These are phyloP conservation scores for Drosophila ananassae DNA, from an alignment of 1,140 invertebrate species.

Conservation along the genomic window DNA sequence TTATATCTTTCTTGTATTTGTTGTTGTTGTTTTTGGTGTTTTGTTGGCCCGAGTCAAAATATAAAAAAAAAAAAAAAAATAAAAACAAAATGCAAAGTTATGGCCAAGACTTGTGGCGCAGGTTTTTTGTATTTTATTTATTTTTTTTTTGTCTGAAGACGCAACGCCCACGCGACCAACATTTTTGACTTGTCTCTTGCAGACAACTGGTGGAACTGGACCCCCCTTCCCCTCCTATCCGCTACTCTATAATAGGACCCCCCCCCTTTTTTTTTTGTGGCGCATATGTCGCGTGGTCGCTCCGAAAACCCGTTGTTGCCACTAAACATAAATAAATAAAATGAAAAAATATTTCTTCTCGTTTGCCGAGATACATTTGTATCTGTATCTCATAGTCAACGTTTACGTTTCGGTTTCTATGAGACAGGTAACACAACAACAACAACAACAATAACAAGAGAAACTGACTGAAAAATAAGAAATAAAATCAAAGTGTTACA, in stretches of 20 bases:
- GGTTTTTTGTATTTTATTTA: conserved; percentile 54
- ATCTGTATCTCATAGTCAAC: conserved; percentile 18
- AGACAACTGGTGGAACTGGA: not conserved
- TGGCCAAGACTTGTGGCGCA: conserved; percentile 73
- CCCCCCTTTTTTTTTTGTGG: conserved; percentile 21
- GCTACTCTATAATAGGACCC: not conserved
- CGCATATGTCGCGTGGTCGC: conserved; percentile 71
- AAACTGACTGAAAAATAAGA: conserved; percentile 6
- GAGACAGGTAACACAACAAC: not conserved
- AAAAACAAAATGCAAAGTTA: conserved; percentile 70
- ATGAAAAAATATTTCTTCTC: conserved; percentile 4
- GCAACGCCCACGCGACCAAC: conserved; percentile 79
- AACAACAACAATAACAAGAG: not conserved
- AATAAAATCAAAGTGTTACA: conserved; percentile 78
- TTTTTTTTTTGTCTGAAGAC: conserved; percentile 55
- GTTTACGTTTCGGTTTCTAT: not conserved
- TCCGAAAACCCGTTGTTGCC: conserved; percentile 59
- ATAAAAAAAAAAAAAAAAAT: conserved; percentile 44
- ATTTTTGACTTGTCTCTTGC: conserved; percentile 70
- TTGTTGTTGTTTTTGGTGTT: too few relatives aligned
- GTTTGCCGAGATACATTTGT: conserved; percentile 21
- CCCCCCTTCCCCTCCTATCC: not conserved
- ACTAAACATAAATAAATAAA: conserved; percentile 44
- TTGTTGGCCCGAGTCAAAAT: conserved; percentile 48
- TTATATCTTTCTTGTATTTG: conserved; percentile 17